Percentiles rank a stretch among this genome's conserved stretches.
Conservation (phyloP, 2,797 vertebrate genomes). For the Hyperoplus immaculatus region DNA sequence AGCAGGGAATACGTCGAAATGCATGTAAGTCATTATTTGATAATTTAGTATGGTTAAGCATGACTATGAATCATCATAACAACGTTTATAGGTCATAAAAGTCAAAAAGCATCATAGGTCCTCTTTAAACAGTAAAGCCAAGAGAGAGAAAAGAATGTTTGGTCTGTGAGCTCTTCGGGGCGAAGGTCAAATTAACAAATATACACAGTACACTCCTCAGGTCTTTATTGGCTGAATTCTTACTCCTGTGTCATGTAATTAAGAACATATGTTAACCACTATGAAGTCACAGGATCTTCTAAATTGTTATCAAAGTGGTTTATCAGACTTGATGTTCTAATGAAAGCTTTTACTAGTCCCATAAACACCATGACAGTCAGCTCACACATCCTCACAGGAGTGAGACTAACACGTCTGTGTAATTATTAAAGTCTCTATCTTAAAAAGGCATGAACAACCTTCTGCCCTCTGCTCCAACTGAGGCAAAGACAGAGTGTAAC, state of each 20-base stretch:
- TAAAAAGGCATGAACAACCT: conserved; percentile 16
- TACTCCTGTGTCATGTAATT: neutral
- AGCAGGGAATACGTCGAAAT: too few species aligned
- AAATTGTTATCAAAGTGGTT: neutral
- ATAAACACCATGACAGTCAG: conserved; percentile 44
- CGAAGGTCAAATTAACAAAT: conserved; percentile 49
- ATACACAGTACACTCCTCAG: neutral
- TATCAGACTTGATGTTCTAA: neutral
- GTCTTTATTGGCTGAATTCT: neutral
- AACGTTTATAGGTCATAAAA: too few species aligned
- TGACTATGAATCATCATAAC: too few species aligned
- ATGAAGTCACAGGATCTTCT: neutral
- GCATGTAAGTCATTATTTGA: too few species aligned
- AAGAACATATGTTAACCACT: neutral
- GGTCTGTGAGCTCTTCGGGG: conserved; percentile 5
- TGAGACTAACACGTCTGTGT: conserved; percentile 44
- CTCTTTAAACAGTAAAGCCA: conserved; percentile 52
- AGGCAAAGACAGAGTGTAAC: conserved; percentile 14
- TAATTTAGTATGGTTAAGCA: too few species aligned
- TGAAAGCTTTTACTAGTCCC: conserved; percentile 6
- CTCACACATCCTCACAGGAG: conserved; percentile 46
- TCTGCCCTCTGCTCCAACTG: neutral
- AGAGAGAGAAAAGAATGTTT: conserved; percentile 49
- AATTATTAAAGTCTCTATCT: conserved; percentile 37
- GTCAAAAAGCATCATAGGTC: too few species aligned